Evolutionary conservation across 2,888 invertebrate genomes (phyloP), one percentile per base, ranked within the genome.

Genomic region (Dynastes maya): DNA sequence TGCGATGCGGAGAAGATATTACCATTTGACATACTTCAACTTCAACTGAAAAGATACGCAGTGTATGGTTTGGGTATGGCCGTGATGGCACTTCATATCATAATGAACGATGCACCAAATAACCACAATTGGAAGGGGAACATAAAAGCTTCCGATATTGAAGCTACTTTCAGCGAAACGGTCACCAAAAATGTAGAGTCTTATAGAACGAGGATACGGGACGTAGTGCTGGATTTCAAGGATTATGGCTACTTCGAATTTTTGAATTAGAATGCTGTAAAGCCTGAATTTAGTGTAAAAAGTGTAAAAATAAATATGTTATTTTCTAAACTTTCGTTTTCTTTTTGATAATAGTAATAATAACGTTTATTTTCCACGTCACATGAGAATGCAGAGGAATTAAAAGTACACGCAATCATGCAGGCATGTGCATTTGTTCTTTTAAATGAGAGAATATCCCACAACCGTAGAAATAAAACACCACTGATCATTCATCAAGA

Each of bases 41-140:
- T 84, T 27, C 86, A 87, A 68, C 55, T 87, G 37, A 78, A 83
- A 37, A 82, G 78, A 70, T 86, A 83, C 79, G 84, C 84, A 8
- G 84, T 80, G 40, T 85, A 79, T 49, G 86, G 84, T 29, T 83
- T 84, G 11, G 76, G 78, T 29, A 85, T 85, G 83, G 83, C 83
- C 6, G 55, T 85, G 13, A 82, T 82, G 74, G 78, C 83, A 3
- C 51, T 85, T 0, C 85, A 84, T 40, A 72, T 86, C n/a, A 83
- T 87, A 55, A 83, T 83, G 13, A 82, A 80, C 45, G 82, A 83
- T 2, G 71, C 78, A 3, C 83, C 83, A 1, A 81, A 84, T 40
- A 79, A 83, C 71, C 82, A 83, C 16, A 83, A 84, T 40, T 65
- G 84, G 9, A 77, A 77, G 13, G 78, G 78, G 45, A 58, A 78